Percentiles rank a stretch among this genome's conserved stretches.
phyloP scores from a whole-genome alignment of 2,797 vertebrate genomes.

The Mionectes olivaceus region DNA sequence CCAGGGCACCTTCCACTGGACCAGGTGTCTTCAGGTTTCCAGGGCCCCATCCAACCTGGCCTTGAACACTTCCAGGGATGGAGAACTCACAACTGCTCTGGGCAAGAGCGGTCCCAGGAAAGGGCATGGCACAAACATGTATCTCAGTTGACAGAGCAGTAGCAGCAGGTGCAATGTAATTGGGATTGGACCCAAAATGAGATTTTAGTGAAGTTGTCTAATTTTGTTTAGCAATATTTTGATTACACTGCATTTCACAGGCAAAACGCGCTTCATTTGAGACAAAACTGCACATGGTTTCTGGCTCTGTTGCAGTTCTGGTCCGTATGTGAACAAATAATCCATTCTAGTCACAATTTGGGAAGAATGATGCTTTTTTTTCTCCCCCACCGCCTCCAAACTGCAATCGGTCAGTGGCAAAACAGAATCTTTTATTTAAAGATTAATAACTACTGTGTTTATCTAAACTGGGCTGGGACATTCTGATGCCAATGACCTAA shows the following conservation, averaged over 20 bases:
- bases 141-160: neutral
- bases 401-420: neutral
- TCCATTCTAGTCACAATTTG: neutral
- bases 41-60: neutral
- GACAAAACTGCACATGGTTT: neutral
- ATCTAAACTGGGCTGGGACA: neutral
- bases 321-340: neutral
- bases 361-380: neutral
- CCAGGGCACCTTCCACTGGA: neutral
- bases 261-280: neutral
- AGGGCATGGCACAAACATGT: fast-evolving
- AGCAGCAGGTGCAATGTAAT: neutral
- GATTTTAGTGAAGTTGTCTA: neutral
- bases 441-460: neutral
- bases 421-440: neutral
- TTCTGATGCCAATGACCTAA: neutral
- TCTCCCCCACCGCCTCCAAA: neutral
- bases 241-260: neutral
- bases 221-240: neutral
- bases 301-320: neutral
- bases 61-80: neutral
- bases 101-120: neutral
- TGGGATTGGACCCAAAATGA: neutral
- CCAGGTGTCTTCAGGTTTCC: too few relatives aligned
- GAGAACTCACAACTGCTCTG: neutral